These are phyloP conservation scores for Crambe crambe DNA, from an alignment of 37 sponge, comb jelly and placozoan species.

Conservation along the genomic window DNA sequence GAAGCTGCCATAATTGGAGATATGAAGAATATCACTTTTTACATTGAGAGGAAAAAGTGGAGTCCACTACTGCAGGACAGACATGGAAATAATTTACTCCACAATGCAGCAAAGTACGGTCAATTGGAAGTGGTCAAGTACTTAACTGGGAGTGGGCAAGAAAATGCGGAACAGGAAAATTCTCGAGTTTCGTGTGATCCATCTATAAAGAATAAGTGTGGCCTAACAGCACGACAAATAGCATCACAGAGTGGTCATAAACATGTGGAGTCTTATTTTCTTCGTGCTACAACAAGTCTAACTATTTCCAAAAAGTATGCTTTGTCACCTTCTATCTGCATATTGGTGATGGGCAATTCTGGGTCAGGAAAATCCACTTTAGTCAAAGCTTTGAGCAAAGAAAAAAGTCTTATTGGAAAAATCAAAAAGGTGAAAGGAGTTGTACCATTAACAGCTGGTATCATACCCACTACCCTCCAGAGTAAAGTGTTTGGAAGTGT, in stretches of 20 bases:
- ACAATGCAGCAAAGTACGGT: not conserved
- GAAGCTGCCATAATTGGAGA: too few relatives aligned
- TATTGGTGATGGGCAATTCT: constrained; percentile 4
- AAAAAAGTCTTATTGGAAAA: too few relatives aligned
- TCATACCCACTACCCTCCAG: constrained; percentile 4
- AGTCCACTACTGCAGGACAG: too few relatives aligned
- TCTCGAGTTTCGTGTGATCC: not conserved
- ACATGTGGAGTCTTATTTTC: not conserved
- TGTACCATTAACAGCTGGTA: constrained; percentile 25
- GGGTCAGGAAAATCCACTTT: constrained; percentile 6
- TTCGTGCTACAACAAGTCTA: too few relatives aligned
- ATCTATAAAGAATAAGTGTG: not conserved
- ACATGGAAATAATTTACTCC: too few relatives aligned
- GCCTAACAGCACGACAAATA: not conserved
- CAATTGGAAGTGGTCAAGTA: not conserved
- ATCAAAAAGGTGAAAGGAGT: too few relatives aligned
- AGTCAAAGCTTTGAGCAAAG: not conserved
- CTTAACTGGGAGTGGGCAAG: too few relatives aligned
- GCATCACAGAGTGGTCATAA: not conserved
- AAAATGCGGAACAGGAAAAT: too few relatives aligned
- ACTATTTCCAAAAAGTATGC: too few relatives aligned
- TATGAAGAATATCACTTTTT: too few relatives aligned
- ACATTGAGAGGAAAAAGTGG: too few relatives aligned
- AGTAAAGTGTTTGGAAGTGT: constrained; percentile 26
- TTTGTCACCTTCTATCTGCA: too few relatives aligned